Percentiles rank a stretch among this genome's conserved stretches.
phyloP scores from a whole-genome alignment of 2,797 vertebrate species.

The Crenichthys baileyi region DNA sequence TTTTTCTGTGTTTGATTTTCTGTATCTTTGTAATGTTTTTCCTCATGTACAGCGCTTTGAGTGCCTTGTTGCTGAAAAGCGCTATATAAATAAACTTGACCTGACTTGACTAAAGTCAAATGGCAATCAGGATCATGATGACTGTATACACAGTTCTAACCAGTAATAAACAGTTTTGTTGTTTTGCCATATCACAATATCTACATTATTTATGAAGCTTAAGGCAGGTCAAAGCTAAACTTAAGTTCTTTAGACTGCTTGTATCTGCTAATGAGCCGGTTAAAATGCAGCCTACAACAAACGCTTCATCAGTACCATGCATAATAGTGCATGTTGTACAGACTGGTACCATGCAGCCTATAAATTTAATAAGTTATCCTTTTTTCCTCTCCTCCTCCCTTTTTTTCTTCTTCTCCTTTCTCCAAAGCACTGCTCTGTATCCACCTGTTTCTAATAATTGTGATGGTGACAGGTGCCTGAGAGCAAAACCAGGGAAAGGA shows the following conservation, averaged over 20 bases:
- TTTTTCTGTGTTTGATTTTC: no score
- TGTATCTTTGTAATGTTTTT: no score
- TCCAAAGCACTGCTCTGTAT: not conserved
- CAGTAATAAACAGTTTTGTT: not conserved
- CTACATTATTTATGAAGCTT: not conserved
- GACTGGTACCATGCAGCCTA: not conserved
- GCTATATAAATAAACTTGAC: no score
- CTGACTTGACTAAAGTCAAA: not conserved
- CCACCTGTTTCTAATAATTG: not conserved
- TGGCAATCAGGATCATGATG: not conserved
- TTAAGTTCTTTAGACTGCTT: not conserved
- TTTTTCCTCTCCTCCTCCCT: not conserved
- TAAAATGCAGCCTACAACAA: not conserved
- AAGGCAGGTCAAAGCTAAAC: not conserved
- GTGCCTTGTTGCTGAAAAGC: no score
- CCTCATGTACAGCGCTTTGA: no score
- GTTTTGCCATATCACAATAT: not conserved
- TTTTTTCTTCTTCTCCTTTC: not conserved
- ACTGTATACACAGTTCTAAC: not conserved
- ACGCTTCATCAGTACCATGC: not conserved
- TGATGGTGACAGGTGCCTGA: not conserved
- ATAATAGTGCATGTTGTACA: no score
- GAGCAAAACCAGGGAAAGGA: not conserved
- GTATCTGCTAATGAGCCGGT: not conserved
- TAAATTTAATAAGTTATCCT: not conserved